Evolutionary conservation across 2,888 invertebrate genomes (phyloP).

Genomic region (Dasypogon diadema): DNA sequence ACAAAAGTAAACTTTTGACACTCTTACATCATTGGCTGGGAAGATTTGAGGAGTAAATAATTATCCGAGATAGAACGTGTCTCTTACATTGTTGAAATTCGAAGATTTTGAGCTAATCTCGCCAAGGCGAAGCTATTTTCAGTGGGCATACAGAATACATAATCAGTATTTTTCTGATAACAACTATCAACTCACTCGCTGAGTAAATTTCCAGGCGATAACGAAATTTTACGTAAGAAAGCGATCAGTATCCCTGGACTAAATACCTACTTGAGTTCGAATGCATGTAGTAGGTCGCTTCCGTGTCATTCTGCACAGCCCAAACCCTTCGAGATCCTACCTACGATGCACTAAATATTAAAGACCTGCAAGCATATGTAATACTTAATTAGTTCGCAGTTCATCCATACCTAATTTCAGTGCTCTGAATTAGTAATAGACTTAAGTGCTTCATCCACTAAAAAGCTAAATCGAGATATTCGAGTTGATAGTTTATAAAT

Average conservation of each 20-base stretch:
- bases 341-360: too few relatives aligned
- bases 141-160: slow-evolving; percentile 1
- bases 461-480: slow-evolving; percentile 27
- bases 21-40: not conserved
- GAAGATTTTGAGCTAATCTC: slow-evolving; percentile 22
- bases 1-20: too few relatives aligned
- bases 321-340: too few relatives aligned
- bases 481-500: slow-evolving; percentile 48
- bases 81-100: not conserved
- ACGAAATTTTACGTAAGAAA: slow-evolving; percentile 42
- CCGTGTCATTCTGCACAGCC: too few relatives aligned
- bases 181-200: slow-evolving; percentile 10
- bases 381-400: slow-evolving; percentile 12
- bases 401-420: slow-evolving; percentile 20
- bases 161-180: slow-evolving; percentile 21
- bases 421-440: slow-evolving; percentile 34
- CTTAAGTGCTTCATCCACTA: slow-evolving; percentile 33
- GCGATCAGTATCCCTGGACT: not conserved
- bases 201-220: slow-evolving; percentile 40
- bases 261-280: not conserved
- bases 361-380: too few relatives aligned
- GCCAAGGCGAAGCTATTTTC: slow-evolving; percentile 32
- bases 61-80: not conserved
- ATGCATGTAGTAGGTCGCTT: too few relatives aligned
- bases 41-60: not conserved